Percentiles rank a stretch among this genome's conserved stretches.
These are phyloP conservation scores for Harmothoe impar DNA, from an alignment of 2,888 invertebrate genomes.

Conservation along the genomic window DNA sequence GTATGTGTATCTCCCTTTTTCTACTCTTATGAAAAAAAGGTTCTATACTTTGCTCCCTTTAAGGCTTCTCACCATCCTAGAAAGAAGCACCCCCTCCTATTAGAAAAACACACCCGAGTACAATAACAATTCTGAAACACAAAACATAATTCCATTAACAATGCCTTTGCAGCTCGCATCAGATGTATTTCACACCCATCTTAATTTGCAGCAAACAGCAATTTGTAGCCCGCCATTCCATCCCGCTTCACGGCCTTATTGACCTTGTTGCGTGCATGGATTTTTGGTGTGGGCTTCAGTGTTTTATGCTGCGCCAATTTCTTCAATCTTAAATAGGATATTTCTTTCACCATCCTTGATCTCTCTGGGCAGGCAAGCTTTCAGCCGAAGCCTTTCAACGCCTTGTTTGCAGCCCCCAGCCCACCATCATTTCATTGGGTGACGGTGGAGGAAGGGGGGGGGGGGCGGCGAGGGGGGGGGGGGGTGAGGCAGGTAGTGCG, in stretches of 20 bases:
- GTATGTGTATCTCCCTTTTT: background rate
- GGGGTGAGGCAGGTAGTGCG: background rate
- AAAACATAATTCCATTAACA: slow-evolving; percentile 34
- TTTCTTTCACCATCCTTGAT: slow-evolving; percentile 48
- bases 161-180: background rate
- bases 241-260: background rate
- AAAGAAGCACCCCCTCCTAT: background rate
- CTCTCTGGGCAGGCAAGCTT: background rate
- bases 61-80: background rate
- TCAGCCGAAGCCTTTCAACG: background rate
- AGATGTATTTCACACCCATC: slow-evolving; percentile 22
- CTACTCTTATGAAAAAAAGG: too few relatives aligned
- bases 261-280: background rate
- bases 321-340: background rate
- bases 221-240: background rate
- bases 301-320: too few relatives aligned
- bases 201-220: slow-evolving; percentile 17
- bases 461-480: background rate
- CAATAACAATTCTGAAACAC: slow-evolving; percentile 25
- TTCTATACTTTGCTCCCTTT: slow-evolving; percentile 25
- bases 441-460: background rate
- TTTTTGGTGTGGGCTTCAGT: background rate
- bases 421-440: background rate
- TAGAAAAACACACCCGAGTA: slow-evolving; percentile 8
- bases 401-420: background rate